phyloP scores from a whole-genome alignment of 2,113 vertebrate genomes.

The Chauna torquata region DNA sequence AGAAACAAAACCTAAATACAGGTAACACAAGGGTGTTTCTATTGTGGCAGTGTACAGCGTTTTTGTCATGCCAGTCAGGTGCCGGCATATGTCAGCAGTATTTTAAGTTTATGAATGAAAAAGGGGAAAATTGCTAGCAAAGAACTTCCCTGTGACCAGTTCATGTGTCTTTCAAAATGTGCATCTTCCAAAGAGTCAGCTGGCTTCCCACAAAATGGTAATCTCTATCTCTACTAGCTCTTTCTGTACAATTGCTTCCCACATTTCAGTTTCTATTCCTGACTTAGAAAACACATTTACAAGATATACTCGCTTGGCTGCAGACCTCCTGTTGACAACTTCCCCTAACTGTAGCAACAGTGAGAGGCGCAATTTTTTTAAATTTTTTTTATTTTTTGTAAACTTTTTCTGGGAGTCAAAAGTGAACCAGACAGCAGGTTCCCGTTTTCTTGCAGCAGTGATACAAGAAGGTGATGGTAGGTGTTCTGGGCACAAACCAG shows the following conservation, averaged over 20 bases:
- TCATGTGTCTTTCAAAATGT: neutral
- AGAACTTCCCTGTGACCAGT: neutral
- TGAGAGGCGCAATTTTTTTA: neutral
- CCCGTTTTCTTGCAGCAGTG: neutral
- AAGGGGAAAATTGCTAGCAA: neutral
- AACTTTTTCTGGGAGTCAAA: neutral
- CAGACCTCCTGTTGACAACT: neutral
- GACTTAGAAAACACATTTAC: neutral
- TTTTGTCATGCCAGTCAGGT: accelerated
- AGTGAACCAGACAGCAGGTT: neutral
- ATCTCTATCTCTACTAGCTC: neutral
- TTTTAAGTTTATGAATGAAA: neutral
- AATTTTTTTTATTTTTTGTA: neutral
- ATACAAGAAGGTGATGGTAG: neutral
- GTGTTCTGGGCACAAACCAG: neutral
- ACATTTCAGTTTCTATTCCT: constrained; percentile 21
- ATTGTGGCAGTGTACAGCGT: neutral
- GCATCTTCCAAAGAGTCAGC: neutral
- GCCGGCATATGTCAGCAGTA: neutral
- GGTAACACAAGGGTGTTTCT: neutral
- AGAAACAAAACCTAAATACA: neutral
- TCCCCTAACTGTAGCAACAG: neutral
- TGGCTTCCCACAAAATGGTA: neutral
- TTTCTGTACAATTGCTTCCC: constrained; percentile 10
- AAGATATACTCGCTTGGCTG: neutral